Base-by-base conservation (phyloP, 2,797 vertebrate genomes). In the Micromesistius poutassou region DNA sequence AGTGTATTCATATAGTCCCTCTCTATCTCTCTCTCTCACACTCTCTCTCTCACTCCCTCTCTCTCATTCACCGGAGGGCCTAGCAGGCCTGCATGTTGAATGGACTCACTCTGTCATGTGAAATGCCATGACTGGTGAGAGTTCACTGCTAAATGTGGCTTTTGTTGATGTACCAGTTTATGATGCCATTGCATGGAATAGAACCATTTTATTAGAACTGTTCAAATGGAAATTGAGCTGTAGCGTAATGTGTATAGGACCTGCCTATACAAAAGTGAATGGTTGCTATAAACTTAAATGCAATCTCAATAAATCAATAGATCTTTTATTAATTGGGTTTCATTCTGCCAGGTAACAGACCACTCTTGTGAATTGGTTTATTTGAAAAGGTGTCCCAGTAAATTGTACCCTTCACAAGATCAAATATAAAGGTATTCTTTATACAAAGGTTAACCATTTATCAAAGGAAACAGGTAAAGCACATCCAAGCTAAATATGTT, bases 1-100 rank as follows among this genome's bases (percentile, higher is more conserved):
- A 95, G 81, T 89, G 91, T 94, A 97, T 97, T 97, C 96, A 97
- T 96, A 83, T 72, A 30, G 75, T 90, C 25, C 28, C 62, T 68
- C 46, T 55, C 46, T 55, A 19, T 55, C 16, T 22, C 46, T 55
- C 46, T 22, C 46, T 55, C 46, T 22, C 46, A 14, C 46, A 22
- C 46, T 55, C 55, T 62, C 55, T 62, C 55, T 62, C 55, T 62
- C 55, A n/a, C 62, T 68, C 62, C 7, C 62, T 68, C 88, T 89
- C 87, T 77, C 85, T 86, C 87, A 90, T 90, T 82, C 89, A 87
- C 88, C 90, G 77, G 72, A 85, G 82, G 82, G 80, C 88, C 80
- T 80, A 86, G 84, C 87, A 84, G 85, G 85, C 86, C 87, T 74
- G 66, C 83, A 85, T 86, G 84, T 92, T 85, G 90, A 90, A 90